Percentiles rank a stretch among this genome's conserved stretches.
Evolutionary conservation across 2,797 vertebrate genomes (phyloP).

Genomic region (Myotis vivesi): DNA sequence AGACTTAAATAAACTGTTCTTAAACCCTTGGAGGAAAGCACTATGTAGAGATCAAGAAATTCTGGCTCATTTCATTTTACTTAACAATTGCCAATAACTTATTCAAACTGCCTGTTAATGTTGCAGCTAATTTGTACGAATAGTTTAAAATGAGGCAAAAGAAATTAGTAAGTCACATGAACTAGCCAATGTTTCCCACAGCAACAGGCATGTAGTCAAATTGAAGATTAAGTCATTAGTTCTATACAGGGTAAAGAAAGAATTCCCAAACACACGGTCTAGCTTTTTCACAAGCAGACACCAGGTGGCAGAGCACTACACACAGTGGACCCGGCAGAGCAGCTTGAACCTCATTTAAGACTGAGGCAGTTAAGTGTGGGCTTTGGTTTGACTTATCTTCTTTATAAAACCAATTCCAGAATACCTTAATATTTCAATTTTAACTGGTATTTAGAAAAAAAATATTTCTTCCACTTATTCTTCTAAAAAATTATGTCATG

Average conservation of each 20-base stretch:
- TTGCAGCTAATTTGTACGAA: neutral
- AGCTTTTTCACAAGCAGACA: constrained; percentile 34
- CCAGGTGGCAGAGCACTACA: constrained; percentile 74
- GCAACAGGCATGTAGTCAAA: neutral
- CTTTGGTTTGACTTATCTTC: constrained; percentile 21
- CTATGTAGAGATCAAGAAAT: neutral
- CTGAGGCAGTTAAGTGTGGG: neutral
- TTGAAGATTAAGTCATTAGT: neutral
- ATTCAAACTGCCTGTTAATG: neutral
- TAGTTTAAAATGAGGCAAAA: constrained; percentile 40
- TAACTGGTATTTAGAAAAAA: neutral
- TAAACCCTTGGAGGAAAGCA: neutral
- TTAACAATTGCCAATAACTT: constrained; percentile 30
- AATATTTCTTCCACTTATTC: neutral
- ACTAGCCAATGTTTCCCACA: constrained; percentile 5
- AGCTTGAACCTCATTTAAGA: accelerated
- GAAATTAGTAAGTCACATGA: neutral
- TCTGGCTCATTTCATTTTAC: neutral
- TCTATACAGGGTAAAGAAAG: neutral
- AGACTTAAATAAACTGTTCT: neutral
- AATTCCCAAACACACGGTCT: neutral
- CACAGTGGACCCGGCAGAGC: neutral
- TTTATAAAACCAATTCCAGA: neutral
- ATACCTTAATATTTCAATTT: constrained; percentile 7
- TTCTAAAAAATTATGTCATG: neutral